Base-by-base conservation (phyloP, 1,140 invertebrate species). In the Oreohelix idahoensis region DNA sequence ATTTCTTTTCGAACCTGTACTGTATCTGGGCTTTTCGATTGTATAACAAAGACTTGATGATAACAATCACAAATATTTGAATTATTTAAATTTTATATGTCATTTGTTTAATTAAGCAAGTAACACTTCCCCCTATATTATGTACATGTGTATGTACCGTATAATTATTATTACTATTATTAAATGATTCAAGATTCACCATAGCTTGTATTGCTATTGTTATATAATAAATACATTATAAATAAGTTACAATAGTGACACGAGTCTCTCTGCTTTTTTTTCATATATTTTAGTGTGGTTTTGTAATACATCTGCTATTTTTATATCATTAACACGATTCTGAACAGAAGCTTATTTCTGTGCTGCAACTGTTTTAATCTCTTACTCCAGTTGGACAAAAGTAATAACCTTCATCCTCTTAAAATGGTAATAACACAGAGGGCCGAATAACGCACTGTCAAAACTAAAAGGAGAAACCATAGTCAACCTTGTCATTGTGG, bases 191-290 rank as follows among this genome's bases (percentile, higher is more conserved):
- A 80, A 70, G 63, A 80, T 80, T 80, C 63, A 70, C 63, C 78
- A 69, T 80, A 80, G 78, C 78, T 80, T 80, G 63, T 80, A 80
- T 15, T 80, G 78, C 78, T 80, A 80, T 70, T 80, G 58, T 69
- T 80, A 80, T 70, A 80, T 80, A 39, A 76, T 78, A 80, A 80
- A 69, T 80, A 69, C 32, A 80, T 69, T 69, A 80, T 35, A 66
- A 80, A 80, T 70, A 69, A 80, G 63, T 20, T 69, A 23, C 38
- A 66, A 13, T n/a, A 36, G 58, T 69, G 42, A 15, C n/a, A n/a
- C n/a, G n/a, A n/a, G n/a, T n/a, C n/a, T n/a, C n/a, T n/a, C n/a
- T n/a, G n/a, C n/a, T n/a, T n/a, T n/a, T n/a, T n/a, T n/a, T n/a
- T n/a, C n/a, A n/a, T n/a, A n/a, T n/a, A n/a, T n/a, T n/a, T n/a